These are phyloP conservation scores for Scylla paramamosain DNA, from an alignment of 1,140 invertebrate species.

Conservation along the genomic window DNA sequence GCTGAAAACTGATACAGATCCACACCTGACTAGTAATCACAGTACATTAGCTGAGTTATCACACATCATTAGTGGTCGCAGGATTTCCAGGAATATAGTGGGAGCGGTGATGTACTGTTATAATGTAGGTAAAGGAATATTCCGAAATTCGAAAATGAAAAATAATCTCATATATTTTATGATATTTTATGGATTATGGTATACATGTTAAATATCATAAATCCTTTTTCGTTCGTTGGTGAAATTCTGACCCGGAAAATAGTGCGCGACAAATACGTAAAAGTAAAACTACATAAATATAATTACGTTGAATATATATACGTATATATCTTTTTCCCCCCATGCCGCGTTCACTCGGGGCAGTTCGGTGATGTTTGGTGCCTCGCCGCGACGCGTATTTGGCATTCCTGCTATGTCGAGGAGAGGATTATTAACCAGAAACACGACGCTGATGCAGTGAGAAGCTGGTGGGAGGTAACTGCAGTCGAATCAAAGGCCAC, in stretches of 20 bases:
- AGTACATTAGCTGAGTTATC: too few species aligned
- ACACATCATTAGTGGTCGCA: too few species aligned
- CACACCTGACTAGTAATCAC: too few species aligned
- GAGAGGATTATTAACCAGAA: background rate
- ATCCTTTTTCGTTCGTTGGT: background rate
- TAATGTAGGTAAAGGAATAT: too few species aligned
- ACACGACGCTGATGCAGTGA: background rate
- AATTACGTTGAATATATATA: background rate
- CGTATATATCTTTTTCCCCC: background rate
- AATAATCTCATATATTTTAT: too few species aligned
- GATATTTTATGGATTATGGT: background rate
- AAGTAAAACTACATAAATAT: background rate
- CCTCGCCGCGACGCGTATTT: background rate
- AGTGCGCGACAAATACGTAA: background rate
- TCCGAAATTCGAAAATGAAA: too few species aligned
- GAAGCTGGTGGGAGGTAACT: background rate
- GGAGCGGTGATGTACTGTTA: too few species aligned
- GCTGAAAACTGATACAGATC: too few species aligned
- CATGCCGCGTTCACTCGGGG: background rate
- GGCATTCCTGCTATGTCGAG: background rate
- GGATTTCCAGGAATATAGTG: too few species aligned
- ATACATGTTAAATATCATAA: background rate
- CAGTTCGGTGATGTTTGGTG: background rate
- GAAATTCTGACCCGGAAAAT: background rate
- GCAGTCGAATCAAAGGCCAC: background rate